Conservation (phyloP, 2,113 vertebrate genomes). For the Phalacrocorax aristotelis region DNA sequence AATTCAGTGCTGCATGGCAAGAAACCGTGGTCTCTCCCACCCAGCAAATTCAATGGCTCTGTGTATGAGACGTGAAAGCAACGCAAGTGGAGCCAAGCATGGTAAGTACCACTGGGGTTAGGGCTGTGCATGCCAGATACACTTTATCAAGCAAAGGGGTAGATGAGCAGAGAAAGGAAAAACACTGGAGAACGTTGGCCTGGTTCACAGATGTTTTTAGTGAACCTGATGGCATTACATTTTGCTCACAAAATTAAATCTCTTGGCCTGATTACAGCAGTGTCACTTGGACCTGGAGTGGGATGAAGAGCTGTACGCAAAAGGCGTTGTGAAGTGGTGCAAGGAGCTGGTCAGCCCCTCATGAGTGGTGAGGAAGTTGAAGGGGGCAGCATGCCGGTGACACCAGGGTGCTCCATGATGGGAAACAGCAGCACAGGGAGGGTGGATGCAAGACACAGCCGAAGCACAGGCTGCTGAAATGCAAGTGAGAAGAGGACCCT, state of each 20-base stretch:
- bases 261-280: background rate
- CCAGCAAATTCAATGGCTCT: background rate
- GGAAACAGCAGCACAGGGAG: background rate
- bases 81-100: background rate
- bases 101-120: background rate
- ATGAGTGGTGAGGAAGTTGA: background rate
- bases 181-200: background rate
- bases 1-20: background rate
- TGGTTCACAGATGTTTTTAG: background rate
- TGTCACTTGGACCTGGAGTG: background rate
- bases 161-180: background rate
- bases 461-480: background rate
- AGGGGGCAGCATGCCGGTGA: fast-evolving
- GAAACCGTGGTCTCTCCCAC: fast-evolving
- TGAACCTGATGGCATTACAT: background rate
- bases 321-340: background rate
- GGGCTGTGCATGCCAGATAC: background rate
- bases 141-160: background rate
- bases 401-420: fast-evolving
- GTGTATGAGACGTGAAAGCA: background rate
- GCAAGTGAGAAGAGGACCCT: background rate
- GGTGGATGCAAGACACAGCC: background rate
- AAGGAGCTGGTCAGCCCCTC: background rate
- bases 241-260: background rate
- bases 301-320: background rate